A percentile compares a stretch with the other conserved stretches of the same genome.
These are phyloP conservation scores for Anthopleura sola DNA, from an alignment of 64 coral and sea anemone species.

Conservation along the genomic window DNA sequence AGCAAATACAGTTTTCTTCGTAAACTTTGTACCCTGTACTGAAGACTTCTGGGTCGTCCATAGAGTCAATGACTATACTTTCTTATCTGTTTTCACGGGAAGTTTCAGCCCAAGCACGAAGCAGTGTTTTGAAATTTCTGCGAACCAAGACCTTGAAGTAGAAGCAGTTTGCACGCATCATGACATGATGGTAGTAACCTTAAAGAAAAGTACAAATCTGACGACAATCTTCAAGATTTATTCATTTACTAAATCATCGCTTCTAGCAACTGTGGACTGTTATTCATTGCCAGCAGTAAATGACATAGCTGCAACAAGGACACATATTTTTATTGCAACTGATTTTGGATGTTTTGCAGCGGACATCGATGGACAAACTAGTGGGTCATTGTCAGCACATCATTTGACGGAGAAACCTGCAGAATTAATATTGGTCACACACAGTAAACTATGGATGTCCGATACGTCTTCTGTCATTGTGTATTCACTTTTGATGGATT, in stretches of 20 bases:
- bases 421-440: not conserved
- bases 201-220: not conserved
- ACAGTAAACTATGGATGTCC: not conserved
- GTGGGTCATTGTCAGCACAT: not conserved
- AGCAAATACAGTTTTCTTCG: not conserved
- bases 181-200: not conserved
- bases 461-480: not conserved
- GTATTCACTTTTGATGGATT: not conserved
- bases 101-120: not conserved
- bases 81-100: not conserved
- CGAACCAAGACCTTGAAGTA: not conserved
- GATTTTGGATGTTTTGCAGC: not conserved
- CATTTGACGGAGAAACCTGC: not conserved
- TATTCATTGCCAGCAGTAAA: not conserved
- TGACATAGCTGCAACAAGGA: not conserved
- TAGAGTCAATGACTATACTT: not conserved
- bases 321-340: not conserved
- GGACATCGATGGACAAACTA: not conserved
- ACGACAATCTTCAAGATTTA: not conserved
- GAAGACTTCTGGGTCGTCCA: slow-evolving; percentile 2
- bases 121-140: not conserved
- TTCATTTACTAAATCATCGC: not conserved
- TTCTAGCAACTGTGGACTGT: not conserved
- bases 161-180: not conserved
- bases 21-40: not conserved